Base-by-base conservation (phyloP, 2,797 vertebrate species). In the Poeciliopsis presidionis region DNA sequence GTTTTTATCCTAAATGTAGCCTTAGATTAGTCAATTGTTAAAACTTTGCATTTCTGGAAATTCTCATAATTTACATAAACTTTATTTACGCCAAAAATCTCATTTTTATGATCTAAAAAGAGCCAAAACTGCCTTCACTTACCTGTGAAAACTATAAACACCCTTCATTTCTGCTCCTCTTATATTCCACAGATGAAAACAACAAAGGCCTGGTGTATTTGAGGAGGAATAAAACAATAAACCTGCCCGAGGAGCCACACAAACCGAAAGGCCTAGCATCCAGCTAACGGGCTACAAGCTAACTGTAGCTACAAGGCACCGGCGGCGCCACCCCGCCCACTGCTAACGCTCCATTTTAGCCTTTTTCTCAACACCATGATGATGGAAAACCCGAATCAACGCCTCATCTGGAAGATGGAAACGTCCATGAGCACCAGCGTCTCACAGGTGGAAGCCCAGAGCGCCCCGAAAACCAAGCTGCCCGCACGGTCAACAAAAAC, bases 81-180 rank as follows among this genome's bases (percentile, higher is more conserved):
- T 63, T 20, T 7, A 20, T 63, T 63, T 3, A 36, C 30, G 18
- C 43, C 30, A n/a, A 55, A 47, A 14, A 36, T 36, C 1, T 4
- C 0, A 41, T 51, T 69, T 39, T 57, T 41, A 25, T 51, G 3
- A 25, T 41, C 30, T 33, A 55, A 33, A 41, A 41, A 12, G 61
- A 81, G 30, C 7, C 12, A 67, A 3, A 81, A 63, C 25, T 75
- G 22, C 22, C 69, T 71, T 43, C 30, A 87, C 96, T 85, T 86
- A 95, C 96, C 95, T 95, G 74, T 95, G 94, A 22, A 95, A 88
- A 82, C 93, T 95, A 89, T 91, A 92, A 0, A 90, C 89, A 3
- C 91, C 87, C 90, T 94, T 95, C 96, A 96, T 96, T 3, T 87
- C 82, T 28, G 41, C 4, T 74, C 9, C n/a, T 76, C 70, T 1